phyloP scores from a whole-genome alignment of 2,888 invertebrate genomes.

The Buathra laborator region DNA sequence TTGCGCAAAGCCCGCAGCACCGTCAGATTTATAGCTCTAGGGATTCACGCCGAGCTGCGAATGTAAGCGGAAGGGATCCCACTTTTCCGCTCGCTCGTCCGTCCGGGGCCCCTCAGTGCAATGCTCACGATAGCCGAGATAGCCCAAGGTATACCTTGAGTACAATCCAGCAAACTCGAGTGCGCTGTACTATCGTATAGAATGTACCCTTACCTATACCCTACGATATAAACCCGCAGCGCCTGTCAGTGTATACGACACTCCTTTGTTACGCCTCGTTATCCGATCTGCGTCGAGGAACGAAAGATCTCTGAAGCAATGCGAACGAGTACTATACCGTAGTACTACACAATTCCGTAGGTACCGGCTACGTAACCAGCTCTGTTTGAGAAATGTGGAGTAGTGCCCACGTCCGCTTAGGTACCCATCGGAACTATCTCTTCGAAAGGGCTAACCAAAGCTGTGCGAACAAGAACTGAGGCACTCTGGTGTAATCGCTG shows the following conservation, averaged over 20 bases:
- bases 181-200: conserved; percentile 66
- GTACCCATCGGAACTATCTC: conserved; percentile 54
- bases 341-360: conserved; percentile 29
- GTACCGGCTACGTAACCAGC: conserved; percentile 40
- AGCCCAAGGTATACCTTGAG: conserved; percentile 57
- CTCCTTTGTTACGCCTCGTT: conserved; percentile 82
- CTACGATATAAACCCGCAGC: conserved; percentile 57
- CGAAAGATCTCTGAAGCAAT: conserved; percentile 77
- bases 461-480: conserved; percentile 34
- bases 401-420: conserved; percentile 61
- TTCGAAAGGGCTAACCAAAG: conserved; percentile 47
- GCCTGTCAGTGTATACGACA: conserved; percentile 69
- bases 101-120: conserved; percentile 59
- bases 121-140: conserved; percentile 66
- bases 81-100: conserved; percentile 75
- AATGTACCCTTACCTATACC: conserved; percentile 49
- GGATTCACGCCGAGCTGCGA: conserved; percentile 72
- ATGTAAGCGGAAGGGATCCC: conserved; percentile 73
- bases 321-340: conserved; percentile 32
- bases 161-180: conserved; percentile 63
- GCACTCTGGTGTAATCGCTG: conserved; percentile 2
- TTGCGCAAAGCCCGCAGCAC: conserved; percentile 70
- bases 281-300: conserved; percentile 76
- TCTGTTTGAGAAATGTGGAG: conserved; percentile 61
- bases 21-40: conserved; percentile 80